phyloP scores from a whole-genome alignment of 2,113 vertebrate genomes.

The Scytalopus superciliaris region DNA sequence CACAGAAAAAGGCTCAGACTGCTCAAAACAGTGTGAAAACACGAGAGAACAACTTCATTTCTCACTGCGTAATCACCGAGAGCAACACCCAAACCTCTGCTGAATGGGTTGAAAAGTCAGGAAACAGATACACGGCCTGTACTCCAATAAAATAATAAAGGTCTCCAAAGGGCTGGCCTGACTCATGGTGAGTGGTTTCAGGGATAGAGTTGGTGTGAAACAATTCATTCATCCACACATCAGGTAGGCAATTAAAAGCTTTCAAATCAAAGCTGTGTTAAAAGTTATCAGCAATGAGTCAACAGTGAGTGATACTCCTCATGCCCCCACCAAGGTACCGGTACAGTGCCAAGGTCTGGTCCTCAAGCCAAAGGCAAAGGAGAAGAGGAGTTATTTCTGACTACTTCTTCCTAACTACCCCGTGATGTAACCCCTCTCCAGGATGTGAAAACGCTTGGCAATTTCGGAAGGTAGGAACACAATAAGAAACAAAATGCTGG shows the following conservation, averaged over 20 bases:
- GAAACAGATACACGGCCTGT: not conserved
- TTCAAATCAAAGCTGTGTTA: not conserved
- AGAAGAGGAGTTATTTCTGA: slow-evolving; percentile 28
- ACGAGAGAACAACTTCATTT: not conserved
- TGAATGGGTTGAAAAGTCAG: slow-evolving; percentile 5
- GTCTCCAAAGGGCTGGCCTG: not conserved
- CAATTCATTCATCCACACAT: not conserved
- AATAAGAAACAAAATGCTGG: slow-evolving; percentile 53
- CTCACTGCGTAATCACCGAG: rapidly evolving
- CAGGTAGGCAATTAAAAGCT: not conserved
- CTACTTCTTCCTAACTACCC: slow-evolving; percentile 45
- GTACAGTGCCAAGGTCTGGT: not conserved
- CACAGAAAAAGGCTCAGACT: not conserved
- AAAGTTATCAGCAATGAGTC: slow-evolving; percentile 28
- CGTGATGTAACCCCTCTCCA: slow-evolving; percentile 44
- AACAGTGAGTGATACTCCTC: not conserved
- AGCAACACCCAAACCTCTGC: not conserved
- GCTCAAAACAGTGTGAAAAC: not conserved
- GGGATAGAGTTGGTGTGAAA: not conserved
- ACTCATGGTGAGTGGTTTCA: not conserved
- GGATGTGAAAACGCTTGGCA: slow-evolving; percentile 62
- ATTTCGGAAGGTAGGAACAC: slow-evolving; percentile 37
- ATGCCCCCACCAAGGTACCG: not conserved
- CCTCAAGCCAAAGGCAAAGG: not conserved
- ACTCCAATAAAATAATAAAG: not conserved